These are phyloP conservation scores for Papilio aristodemus DNA, from an alignment of 1,140 invertebrate species.

Conservation along the genomic window DNA sequence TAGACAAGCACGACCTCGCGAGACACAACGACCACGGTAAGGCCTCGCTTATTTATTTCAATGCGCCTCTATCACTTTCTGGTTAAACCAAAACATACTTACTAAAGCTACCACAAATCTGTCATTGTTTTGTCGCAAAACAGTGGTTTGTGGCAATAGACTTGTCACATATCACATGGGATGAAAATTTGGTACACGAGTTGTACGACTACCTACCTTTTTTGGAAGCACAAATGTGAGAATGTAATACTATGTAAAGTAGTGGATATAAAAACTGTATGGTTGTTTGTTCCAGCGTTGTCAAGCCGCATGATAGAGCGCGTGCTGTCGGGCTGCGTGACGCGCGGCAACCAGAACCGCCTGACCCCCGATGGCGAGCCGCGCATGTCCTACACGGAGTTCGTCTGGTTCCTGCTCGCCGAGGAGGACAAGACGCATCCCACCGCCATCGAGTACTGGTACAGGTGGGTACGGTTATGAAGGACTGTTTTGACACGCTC, in stretches of 20 bases:
- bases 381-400: conserved; percentile 98
- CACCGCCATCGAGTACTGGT: conserved; percentile 96
- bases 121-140: no score
- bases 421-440: conserved; percentile 99
- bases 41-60: conserved; percentile 31
- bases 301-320: conserved; percentile 97
- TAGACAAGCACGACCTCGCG: conserved; percentile 95
- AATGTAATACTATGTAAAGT: no score
- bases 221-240: no score
- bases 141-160: no score
- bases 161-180: no score
- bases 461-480: conserved; percentile 81
- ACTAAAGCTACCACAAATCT: no score
- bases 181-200: no score
- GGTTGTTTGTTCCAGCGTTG: conserved; percentile 85
- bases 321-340: conserved; percentile 98
- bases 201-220: no score
- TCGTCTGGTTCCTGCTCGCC: conserved; percentile 99
- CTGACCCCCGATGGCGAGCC: conserved; percentile 79
- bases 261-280: no score
- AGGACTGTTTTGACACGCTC: not conserved
- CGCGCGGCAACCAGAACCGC: conserved; percentile 84
- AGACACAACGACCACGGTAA: conserved; percentile 97
- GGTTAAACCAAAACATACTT: no score
- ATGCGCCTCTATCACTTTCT: no score